A percentile compares a stretch with the other conserved stretches of the same genome.
Evolutionary conservation across 2,888 invertebrate genomes (phyloP).

Genomic region (Acronicta psi): DNA sequence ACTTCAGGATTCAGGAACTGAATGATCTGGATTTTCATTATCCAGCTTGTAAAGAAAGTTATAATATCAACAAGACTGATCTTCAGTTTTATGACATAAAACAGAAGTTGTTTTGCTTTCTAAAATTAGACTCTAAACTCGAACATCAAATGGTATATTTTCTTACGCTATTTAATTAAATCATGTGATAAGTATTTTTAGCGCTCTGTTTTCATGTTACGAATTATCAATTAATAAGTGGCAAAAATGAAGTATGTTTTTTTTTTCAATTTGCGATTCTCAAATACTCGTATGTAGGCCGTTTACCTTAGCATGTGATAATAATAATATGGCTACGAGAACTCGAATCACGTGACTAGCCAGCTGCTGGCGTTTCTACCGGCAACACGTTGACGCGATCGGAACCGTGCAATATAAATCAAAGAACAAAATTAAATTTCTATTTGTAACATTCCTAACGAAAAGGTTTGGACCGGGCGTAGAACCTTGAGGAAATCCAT

Average conservation of each 20-base stretch:
- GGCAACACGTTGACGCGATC: conserved; percentile 47
- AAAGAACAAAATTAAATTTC: conserved; percentile 31
- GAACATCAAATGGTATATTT: neutral
- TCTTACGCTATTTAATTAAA: conserved; percentile 1
- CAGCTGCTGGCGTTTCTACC: conserved; percentile 45
- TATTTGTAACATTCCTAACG: conserved; percentile 1
- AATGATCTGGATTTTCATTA: no score
- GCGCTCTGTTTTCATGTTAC: conserved; percentile 24
- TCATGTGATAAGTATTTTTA: conserved; percentile 1
- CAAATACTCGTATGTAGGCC: conserved; percentile 48
- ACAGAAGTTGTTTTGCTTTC: conserved; percentile 17
- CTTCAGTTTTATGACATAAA: conserved; percentile 4
- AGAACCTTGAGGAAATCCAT: conserved; percentile 32
- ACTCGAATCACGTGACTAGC: conserved; percentile 51
- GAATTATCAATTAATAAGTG: conserved; percentile 26
- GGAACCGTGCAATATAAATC: conserved; percentile 32
- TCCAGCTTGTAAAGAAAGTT: neutral
- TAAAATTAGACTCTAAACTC: conserved; percentile 35
- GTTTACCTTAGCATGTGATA: conserved; percentile 57
- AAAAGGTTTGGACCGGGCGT: conserved; percentile 26
- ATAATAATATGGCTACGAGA: conserved; percentile 48
- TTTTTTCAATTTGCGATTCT: conserved; percentile 20
- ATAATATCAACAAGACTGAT: neutral
- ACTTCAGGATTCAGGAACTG: no score
- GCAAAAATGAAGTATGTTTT: conserved; percentile 16